Conservation (phyloP, 2,797 vertebrate genomes). For the Taeniopygia guttata region DNA sequence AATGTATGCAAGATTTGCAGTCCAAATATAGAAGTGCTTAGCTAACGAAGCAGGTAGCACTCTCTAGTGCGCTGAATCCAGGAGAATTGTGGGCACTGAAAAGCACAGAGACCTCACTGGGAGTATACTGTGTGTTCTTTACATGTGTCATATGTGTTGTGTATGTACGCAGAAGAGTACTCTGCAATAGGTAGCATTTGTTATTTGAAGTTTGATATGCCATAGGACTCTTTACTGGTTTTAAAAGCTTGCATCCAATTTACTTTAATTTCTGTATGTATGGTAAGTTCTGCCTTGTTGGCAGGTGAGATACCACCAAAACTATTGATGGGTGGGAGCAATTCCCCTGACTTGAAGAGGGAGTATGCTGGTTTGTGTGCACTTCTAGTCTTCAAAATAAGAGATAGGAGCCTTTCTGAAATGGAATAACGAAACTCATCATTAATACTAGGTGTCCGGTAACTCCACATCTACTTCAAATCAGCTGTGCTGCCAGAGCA, state of each 20-base stretch:
- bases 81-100: not conserved
- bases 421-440: not conserved
- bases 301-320: not conserved
- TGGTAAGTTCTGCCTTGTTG: not conserved
- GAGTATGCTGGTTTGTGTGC: rapidly evolving
- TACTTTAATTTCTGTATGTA: not conserved
- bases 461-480: not conserved
- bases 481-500: not conserved
- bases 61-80: not conserved
- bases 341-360: not conserved
- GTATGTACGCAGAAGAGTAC: not conserved
- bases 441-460: not conserved
- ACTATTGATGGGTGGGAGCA: not conserved
- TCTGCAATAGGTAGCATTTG: not conserved
- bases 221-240: not conserved
- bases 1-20: not conserved
- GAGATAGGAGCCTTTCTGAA: not conserved
- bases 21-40: not conserved
- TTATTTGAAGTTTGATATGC: not conserved
- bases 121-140: not conserved
- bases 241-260: not conserved
- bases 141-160: not conserved
- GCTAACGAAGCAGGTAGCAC: not conserved
- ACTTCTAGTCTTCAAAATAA: not conserved
- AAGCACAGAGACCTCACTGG: not conserved